A percentile compares a stretch with the other conserved stretches of the same genome.
Conservation (phyloP, 2,113 vertebrate species). For the Rhabdornis inornatus region DNA sequence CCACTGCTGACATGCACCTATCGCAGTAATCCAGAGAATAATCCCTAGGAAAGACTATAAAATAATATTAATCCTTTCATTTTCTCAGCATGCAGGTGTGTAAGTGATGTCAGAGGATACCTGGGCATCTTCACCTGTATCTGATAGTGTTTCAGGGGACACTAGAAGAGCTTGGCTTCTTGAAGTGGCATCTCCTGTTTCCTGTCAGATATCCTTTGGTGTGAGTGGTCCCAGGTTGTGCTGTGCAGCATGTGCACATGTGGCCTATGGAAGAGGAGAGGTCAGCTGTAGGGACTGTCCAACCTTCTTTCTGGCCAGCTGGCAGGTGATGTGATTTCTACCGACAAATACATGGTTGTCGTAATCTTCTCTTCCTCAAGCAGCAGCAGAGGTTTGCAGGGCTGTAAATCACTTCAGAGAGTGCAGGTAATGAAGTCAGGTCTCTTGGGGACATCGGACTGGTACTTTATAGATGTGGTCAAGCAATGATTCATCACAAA, state of each 20-base stretch:
- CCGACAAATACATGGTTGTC: not conserved
- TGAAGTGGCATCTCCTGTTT: not conserved
- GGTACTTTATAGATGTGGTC: not conserved
- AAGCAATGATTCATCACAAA: not conserved
- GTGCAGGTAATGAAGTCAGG: not conserved
- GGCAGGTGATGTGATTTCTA: not conserved
- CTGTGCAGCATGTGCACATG: not conserved
- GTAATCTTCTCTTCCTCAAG: not conserved
- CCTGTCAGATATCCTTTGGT: not conserved
- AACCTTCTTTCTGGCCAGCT: not conserved
- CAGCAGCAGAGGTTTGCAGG: not conserved
- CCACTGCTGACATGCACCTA: accelerated
- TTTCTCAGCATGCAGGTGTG: not conserved
- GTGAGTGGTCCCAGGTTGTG: not conserved
- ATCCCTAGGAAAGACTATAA: not conserved
- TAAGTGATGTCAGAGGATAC: not conserved
- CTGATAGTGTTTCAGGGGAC: not conserved
- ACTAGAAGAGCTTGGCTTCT: not conserved
- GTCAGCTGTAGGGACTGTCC: not conserved
- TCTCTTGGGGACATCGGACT: not conserved
- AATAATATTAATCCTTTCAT: not conserved
- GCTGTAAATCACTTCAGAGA: not conserved
- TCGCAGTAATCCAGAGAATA: not conserved
- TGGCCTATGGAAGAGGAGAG: not conserved
- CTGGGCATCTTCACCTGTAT: not conserved